Conservation (phyloP, 2,113 vertebrate genomes). For the Tauraco erythrolophus region DNA sequence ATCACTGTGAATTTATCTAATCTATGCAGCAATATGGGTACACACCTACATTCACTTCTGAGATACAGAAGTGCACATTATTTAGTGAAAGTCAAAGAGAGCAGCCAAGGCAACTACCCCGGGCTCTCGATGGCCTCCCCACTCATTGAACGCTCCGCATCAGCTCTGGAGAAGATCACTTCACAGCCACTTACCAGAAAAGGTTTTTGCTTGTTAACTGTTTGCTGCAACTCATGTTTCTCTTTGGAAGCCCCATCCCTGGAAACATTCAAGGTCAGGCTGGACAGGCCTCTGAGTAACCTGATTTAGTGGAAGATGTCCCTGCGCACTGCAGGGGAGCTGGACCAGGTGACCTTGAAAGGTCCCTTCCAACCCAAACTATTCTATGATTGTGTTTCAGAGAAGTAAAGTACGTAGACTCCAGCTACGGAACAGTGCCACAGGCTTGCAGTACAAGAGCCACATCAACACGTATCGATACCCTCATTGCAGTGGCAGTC, state of each 20-base stretch:
- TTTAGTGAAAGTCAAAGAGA: neutral
- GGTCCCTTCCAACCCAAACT: too few species aligned
- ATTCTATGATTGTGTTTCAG: neutral
- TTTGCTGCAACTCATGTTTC: neutral
- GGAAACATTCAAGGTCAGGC: too few species aligned
- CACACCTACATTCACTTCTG: neutral
- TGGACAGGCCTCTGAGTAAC: too few species aligned
- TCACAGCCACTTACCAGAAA: neutral
- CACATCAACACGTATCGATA: rapidly evolving
- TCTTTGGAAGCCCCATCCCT: neutral
- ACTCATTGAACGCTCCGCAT: neutral
- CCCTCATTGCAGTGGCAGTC: rapidly evolving
- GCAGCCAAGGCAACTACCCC: neutral
- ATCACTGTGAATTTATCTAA: slow-evolving; percentile 13
- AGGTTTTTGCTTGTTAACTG: neutral
- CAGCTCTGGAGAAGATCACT: neutral
- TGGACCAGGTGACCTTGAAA: too few species aligned
- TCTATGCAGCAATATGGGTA: neutral
- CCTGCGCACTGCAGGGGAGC: too few species aligned
- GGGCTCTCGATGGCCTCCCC: neutral
- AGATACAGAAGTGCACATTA: neutral
- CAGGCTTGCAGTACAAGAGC: neutral
- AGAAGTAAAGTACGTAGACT: neutral
- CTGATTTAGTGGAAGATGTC: too few species aligned
- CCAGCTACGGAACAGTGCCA: neutral